Base-by-base conservation (phyloP, 2,888 invertebrate species). In the Galeopsomyia nigrocyanea region DNA sequence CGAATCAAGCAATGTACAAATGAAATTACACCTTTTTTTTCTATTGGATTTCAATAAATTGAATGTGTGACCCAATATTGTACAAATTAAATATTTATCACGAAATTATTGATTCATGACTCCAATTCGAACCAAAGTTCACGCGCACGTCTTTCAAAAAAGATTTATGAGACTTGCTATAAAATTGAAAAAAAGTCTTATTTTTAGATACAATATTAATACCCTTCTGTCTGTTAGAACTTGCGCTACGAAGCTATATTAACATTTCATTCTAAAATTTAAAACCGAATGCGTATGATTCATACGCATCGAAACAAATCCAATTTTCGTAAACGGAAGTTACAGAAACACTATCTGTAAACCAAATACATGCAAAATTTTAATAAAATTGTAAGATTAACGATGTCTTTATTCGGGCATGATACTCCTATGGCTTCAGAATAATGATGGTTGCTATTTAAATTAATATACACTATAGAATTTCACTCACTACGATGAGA, bases 371-470 rank as follows among this genome's bases (percentile, higher is more conserved):
- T 73, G 76, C 74, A 72, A 76, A 77, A 76, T 77, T 77, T 78
- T 76, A 78, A 77, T 77, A 77, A 76, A 78, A 77, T 74, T 68
- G 22, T 66, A 73, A 77, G 78, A 79, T 73, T 74, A 73, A 72
- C 74, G 68, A 76, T 53, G 70, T 74, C 57, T 72, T 68, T 75
- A 53, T 75, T 74, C 56, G 61, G 77, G 51, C 67, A 17, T 63
- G 63, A 73, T 70, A 63, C 53, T 67, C 62, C 65, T 21, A 65
- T 19, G 26, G 65, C 64, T 50, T 68, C 50, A 61, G 13, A 73
- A 68, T 17, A 68, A 58, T 21, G 51, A 47, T 53, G 26, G 39
- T 63, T 51, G 19, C 17, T 51, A 49, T 58, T 61, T 56, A 17
- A 58, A 60, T 13, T 60, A 60, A 64, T 68, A 61, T 64, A 73